Percentiles rank a stretch among this genome's conserved stretches.
phyloP scores from a whole-genome alignment of 1,140 invertebrate genomes.

The Dolichoris vasculosae region DNA sequence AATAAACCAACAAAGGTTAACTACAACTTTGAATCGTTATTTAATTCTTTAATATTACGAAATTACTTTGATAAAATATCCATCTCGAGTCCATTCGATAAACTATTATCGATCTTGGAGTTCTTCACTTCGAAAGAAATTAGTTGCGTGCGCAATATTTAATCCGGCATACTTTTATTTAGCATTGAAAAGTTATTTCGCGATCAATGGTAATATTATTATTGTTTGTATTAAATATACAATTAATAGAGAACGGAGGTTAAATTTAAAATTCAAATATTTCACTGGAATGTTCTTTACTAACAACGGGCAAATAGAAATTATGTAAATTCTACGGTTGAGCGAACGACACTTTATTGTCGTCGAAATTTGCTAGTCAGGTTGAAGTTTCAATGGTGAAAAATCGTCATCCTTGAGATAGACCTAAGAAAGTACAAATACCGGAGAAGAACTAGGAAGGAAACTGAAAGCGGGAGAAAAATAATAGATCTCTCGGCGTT shows the following conservation, averaged over 20 bases:
- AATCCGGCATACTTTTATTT: not conserved
- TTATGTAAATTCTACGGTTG: not conserved
- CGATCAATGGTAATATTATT: not conserved
- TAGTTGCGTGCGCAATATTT: too few relatives aligned
- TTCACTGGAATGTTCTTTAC: not conserved
- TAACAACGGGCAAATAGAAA: not conserved
- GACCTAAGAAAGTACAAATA: not conserved
- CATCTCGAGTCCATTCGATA: not conserved
- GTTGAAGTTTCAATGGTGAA: not conserved
- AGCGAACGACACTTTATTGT: not conserved
- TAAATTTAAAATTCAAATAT: not conserved
- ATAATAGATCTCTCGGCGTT: constrained; percentile 13
- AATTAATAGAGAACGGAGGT: not conserved
- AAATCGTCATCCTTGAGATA: not conserved
- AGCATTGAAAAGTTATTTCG: not conserved
- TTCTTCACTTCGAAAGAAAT: not conserved
- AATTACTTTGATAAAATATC: not conserved
- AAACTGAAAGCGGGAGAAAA: not conserved
- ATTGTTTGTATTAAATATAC: not conserved
- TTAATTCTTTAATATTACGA: not conserved
- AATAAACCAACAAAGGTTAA: not conserved
- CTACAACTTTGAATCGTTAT: not conserved
- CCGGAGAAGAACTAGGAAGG: not conserved
- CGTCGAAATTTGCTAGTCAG: not conserved
- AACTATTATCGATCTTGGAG: not conserved